Evolutionary conservation across 2,113 vertebrate species (phyloP), one percentile per base, ranked within the genome.

Genomic region (Mirza zaza): DNA sequence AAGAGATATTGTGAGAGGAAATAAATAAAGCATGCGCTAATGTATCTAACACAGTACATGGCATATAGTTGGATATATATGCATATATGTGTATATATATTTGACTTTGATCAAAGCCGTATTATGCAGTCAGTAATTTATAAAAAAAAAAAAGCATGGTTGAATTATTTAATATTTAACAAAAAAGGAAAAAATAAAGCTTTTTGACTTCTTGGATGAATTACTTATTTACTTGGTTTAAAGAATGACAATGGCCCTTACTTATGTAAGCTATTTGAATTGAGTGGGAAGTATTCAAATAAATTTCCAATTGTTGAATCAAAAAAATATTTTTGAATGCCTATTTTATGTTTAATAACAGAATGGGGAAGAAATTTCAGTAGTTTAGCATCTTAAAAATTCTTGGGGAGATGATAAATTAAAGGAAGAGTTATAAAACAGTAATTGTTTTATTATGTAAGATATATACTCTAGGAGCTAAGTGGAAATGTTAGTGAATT

Each of bases 311-410:
- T 52, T 75, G 3, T 79, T 96, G 3, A 80, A 50, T 55, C 39
- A 80, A 55, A 63, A 9, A 87, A 85, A 86, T 57, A 27, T 57
- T 84, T 91, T 90, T 93, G 52, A 83, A 75, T 88, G 34, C 1
- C 11, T 82, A 45, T n/a, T 77, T 90, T 79, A 45, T 84, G 27
- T 95, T 95, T 89, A 90, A 39, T 90, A 82, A 76, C 29, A 79
- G 42, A 67, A 84, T 6, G 12, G 18, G 70, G 15, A 73, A 81
- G 8, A 67, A 86, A 81, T 39, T 96, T 77, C 29, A 52, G 11
- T 75, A 95, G 27, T 65, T 95, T 75, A 92, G 88, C 95, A 8
- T 86, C 42, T 73, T 94, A 94, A 39, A 39, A 86, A 6, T 67
- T 94, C 29, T 50, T 59, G 4, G 9, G 20, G 21, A 87, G 34